These are phyloP conservation scores for Hyphantria cunea DNA, from an alignment of 1,140 invertebrate species.

Conservation along the genomic window DNA sequence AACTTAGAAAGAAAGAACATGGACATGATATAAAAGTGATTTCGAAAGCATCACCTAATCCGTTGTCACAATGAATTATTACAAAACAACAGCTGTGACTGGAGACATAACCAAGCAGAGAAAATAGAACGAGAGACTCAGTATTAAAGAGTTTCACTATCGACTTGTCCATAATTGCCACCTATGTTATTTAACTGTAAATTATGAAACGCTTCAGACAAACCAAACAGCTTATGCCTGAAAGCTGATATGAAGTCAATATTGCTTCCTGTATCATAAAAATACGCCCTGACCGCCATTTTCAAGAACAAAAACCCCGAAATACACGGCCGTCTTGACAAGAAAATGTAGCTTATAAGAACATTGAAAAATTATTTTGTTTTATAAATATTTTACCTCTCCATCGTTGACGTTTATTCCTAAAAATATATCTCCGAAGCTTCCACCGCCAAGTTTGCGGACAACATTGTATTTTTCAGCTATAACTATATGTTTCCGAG, in stretches of 20 bases:
- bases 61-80: too few species aligned
- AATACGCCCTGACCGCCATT: slow-evolving; percentile 60
- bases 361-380: slow-evolving; percentile 19
- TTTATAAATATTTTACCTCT: slow-evolving; percentile 85
- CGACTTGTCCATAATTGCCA: slow-evolving; percentile 9
- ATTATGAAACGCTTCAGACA: slow-evolving; percentile 7
- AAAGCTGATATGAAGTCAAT: slow-evolving; percentile 5
- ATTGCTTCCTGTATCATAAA: slow-evolving; percentile 22
- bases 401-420: slow-evolving; percentile 98
- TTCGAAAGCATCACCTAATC: too few species aligned
- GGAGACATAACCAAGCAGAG: background rate
- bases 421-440: slow-evolving; percentile 99
- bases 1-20: too few species aligned
- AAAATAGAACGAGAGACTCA: too few species aligned
- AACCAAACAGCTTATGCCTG: background rate
- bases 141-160: slow-evolving; percentile 14
- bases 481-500: slow-evolving; percentile 88
- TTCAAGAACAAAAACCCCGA: slow-evolving; percentile 51
- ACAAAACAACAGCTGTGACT: background rate
- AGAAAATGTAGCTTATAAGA: slow-evolving; percentile 27
- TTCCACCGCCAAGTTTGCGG: slow-evolving; percentile 98
- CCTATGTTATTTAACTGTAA: slow-evolving; percentile 21
- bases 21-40: too few species aligned
- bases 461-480: slow-evolving; percentile 97
- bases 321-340: slow-evolving; percentile 50